Base-by-base conservation (phyloP, 2,888 invertebrate species). In the Magallana nippona region DNA sequence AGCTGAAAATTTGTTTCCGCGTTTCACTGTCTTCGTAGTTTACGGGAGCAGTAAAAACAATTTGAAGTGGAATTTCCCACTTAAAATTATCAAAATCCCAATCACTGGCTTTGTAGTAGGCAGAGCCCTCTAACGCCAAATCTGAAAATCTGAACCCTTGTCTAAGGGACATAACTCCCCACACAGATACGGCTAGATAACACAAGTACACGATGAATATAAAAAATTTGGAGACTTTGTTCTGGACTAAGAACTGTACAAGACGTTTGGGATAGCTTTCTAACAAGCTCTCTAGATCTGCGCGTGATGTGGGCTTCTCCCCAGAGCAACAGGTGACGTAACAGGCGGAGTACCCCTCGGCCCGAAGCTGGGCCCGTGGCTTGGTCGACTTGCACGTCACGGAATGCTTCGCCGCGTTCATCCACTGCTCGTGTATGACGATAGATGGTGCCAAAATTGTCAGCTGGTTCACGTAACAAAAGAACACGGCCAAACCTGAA, bases 241-340 rank as follows among this genome's bases (percentile, higher is more conserved):
- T 82, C 27, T 87, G 77, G 17, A 91, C 86, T 60, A 91, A 10
- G 55, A 83, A 86, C 15, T 89, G 89, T 10, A 92, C 79, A 10
- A 88, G 63, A 27, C 79, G 82, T 27, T 87, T 84, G 0, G 91
- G 91, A 0, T 89, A 83, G 44, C 86, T 91, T 83, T 92, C 92
- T n/a, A 89, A 86, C 0, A 82, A 56, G 57, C 91, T 90, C 57
- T 91, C 91, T 27, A 89, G 87, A 19, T 90, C 88, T 15, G 79
- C 82, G 8, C 85, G 79, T 15, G 81, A 79, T 11, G 81, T 83
- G 0, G 91, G 91, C 10, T 87, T 85, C 10, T 87, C 82, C 10
- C 91, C 91, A 1, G 88, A 83, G 83, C 91, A 91, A 79, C 91
- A 97, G 55, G 84, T 83, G 17, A 87, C 79, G 56, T 82, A 82